phyloP scores from a whole-genome alignment of 2,888 invertebrate genomes.

The Nomada ferruginata region DNA sequence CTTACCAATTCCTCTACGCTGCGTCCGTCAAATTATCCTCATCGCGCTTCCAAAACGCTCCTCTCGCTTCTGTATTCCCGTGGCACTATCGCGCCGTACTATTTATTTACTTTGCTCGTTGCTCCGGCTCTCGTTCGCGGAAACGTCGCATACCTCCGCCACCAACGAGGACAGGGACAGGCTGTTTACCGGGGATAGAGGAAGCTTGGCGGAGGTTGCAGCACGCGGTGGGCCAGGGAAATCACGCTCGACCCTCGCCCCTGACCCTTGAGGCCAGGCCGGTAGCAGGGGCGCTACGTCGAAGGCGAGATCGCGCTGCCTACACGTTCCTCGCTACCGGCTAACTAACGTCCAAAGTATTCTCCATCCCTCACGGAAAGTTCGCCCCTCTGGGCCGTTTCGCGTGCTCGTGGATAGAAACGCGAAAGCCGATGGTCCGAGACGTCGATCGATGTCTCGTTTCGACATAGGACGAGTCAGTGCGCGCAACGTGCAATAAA shows the following conservation, averaged over 20 bases:
- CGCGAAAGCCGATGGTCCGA: background rate
- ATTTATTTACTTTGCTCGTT: no score
- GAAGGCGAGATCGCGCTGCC: conserved; percentile 46
- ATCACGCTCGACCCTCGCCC: conserved; percentile 71
- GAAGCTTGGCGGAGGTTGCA: conserved; percentile 56
- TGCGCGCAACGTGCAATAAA: conserved; percentile 53
- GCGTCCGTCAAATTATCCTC: conserved; percentile 4
- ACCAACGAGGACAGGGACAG: conserved; percentile 38
- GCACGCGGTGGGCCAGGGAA: conserved; percentile 70
- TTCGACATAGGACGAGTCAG: conserved; percentile 40
- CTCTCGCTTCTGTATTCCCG: background rate
- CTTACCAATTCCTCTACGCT: background rate
- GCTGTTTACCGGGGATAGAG: conserved; percentile 45
- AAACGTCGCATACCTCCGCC: conserved; percentile 7
- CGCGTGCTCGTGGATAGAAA: background rate
- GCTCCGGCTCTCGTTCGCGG: background rate
- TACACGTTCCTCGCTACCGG: background rate
- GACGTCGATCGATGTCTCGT: conserved; percentile 49
- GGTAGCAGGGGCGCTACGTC: conserved; percentile 53
- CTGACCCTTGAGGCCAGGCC: conserved; percentile 53
- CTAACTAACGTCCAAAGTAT: background rate
- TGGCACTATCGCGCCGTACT: no score
- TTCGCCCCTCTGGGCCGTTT: background rate
- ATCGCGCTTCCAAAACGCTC: background rate
- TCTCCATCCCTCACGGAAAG: background rate